Evolutionary conservation across 2,113 vertebrate genomes (phyloP), one percentile per base, ranked within the genome.

Genomic region (Pavo muticus): DNA sequence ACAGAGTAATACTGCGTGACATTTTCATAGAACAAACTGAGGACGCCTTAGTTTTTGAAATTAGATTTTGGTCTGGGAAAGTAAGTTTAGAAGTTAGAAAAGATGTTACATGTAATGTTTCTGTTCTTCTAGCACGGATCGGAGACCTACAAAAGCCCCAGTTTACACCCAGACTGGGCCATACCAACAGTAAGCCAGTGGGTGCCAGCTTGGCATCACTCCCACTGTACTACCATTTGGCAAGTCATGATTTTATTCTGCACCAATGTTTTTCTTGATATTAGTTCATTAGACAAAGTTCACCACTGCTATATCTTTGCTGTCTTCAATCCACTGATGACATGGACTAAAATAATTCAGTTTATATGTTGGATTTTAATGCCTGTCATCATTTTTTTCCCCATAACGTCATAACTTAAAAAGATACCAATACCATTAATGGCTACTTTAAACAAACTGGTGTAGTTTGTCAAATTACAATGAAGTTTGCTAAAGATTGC

Each of bases 251-350:
- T n/a, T 37, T 60, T 56, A 79, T 86, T 29, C 50, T 67, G n/a
- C 59, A 50, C 87, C 32, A 54, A 10, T 73, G 19, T 48, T 95
- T 87, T 84, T 95, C 15, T 74, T 83, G 56, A 79, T 73, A 52
- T 52, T 27, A 86, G 19, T 52, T 74, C 17, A 6, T 59, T 75
- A 79, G 40, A 16, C 3, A 0, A 1, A 2, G 3, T 65, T 83
- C 7, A 70, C 4, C 48, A 60, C 60, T 70, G 18, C 48, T 85
- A 5, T 44, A 45, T 42, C 61, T 85, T 68, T 47, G 25, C 8
- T 74, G 9, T 70, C 29, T 59, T 78, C 42, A 83, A 25, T 54
- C 23, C 14, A 11, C 37, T 44, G 25, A 9, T 72, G 39, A 56
- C 11, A 25, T 52, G 68, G 48, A 60, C 87, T 90, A 85, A 91